Base-by-base conservation (phyloP, 2,113 vertebrate genomes). In the Chionomys nivalis region DNA sequence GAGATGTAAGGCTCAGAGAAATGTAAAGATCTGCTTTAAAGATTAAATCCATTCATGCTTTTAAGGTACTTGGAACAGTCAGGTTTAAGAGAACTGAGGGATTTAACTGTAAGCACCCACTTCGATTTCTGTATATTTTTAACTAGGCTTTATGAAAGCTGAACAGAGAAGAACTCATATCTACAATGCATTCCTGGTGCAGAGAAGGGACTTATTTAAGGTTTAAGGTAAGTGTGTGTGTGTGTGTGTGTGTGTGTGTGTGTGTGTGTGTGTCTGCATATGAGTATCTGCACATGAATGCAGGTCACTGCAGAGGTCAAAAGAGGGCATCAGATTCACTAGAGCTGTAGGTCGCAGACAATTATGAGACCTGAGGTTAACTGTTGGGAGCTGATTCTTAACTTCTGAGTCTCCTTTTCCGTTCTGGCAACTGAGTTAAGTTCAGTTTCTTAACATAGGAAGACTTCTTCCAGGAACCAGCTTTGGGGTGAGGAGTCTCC, bases 401-500 rank as follows among this genome's bases (percentile, higher is more conserved):
- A 36, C n/a, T 65, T 83, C 36, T 85, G 81, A 44, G 24, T 44
- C 7, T 6, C 8, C 8, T 42, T 85, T 85, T 31, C 58, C 44
- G n/a, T 63, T 42, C 14, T 9, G 26, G 10, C n/a, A 63, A 85
- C n/a, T n/a, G n/a, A n/a, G n/a, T n/a, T n/a, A n/a, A n/a, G n/a
- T n/a, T n/a, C n/a, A 4, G 10, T 36, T 77, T 89, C 39, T 70
- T 42, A 31, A n/a, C 26, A 52, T 66, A 17, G 14, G n/a, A 82
- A 87, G 28, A 96, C 65, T 89, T 93, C 65, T 89, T 93, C 42
- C 16, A 86, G 36, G 66, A 86, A 70, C 49, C 36, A 13, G 12
- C 17, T 7, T 5, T 8, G 31, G 39, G 13, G 21, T 72, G n/a
- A 47, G 39, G 17, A 31, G 10, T 23, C 2, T 77, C 26, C 23